Evolutionary conservation across 2,888 invertebrate species (phyloP).

Genomic region (Acrobasis suavella): DNA sequence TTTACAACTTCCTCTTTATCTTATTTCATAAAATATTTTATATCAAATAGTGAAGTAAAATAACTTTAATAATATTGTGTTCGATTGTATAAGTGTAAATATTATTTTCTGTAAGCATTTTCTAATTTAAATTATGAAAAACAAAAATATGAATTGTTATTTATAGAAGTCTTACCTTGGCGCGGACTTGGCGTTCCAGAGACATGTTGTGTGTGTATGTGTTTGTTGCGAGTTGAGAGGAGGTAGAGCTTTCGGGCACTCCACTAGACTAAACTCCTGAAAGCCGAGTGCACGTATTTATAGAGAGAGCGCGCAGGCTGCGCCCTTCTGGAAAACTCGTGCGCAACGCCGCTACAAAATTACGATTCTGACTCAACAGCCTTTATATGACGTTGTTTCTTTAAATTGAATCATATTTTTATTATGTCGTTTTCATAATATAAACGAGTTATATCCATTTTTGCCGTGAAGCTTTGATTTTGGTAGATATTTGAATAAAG

Average conservation of each 20-base stretch:
- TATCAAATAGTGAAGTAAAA: no score
- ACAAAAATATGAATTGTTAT: constrained; percentile 9
- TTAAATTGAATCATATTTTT: constrained; percentile 18
- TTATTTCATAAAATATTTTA: no score
- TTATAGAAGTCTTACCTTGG: constrained; percentile 84
- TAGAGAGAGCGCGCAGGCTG: constrained; percentile 64
- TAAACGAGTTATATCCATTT: not conserved
- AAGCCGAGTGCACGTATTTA: constrained; percentile 73
- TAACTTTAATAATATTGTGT: not conserved
- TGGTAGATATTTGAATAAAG: not conserved
- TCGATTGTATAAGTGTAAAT: not conserved
- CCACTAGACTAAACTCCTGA: constrained; percentile 78
- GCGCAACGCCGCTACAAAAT: constrained; percentile 54
- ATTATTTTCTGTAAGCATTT: not conserved
- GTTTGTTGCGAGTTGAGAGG: constrained; percentile 48
- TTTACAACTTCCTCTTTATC: no score
- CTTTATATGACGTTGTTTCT: constrained; percentile 36
- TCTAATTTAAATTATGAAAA: not conserved
- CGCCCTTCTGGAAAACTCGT: constrained; percentile 77
- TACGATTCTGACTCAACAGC: constrained; percentile 74
- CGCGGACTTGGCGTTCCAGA: constrained; percentile 95
- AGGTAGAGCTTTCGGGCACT: constrained; percentile 60
- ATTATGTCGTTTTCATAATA: not conserved
- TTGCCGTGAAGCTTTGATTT: not conserved
- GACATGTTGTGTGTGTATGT: constrained; percentile 85